Percentiles rank a stretch among this genome's conserved stretches.
phyloP scores from a whole-genome alignment of 2,888 invertebrate genomes.

The Subacronicta megacephala region DNA sequence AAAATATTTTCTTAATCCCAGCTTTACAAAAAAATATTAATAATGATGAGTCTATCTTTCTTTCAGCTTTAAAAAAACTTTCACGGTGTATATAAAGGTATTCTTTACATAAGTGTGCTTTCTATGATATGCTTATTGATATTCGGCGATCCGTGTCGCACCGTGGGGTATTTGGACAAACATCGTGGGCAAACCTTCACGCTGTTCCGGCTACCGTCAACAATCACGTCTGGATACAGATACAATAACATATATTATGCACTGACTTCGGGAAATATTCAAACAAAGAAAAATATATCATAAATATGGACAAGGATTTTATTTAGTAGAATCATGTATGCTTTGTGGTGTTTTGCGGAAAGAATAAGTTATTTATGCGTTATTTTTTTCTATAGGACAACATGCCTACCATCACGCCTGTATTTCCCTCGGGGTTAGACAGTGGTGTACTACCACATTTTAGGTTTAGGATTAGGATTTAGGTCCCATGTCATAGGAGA shows the following conservation, averaged over 20 bases:
- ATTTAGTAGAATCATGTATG: neutral
- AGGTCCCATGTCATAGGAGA: too few relatives aligned
- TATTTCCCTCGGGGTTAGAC: too few relatives aligned
- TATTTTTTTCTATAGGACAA: too few relatives aligned
- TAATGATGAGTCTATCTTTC: too few relatives aligned
- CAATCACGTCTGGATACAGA: constrained; percentile 42
- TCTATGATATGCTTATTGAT: constrained; percentile 40
- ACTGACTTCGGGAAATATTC: constrained; percentile 34
- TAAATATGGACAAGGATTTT: constrained; percentile 7
- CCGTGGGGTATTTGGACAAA: constrained; percentile 55
- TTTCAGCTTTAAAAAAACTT: too few relatives aligned
- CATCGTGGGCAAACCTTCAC: constrained; percentile 53
- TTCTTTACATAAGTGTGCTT: neutral
- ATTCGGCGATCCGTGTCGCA: constrained; percentile 41
- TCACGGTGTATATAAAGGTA: neutral
- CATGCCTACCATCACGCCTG: too few relatives aligned
- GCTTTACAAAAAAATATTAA: too few relatives aligned
- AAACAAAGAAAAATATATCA: constrained; percentile 25
- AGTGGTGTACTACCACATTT: too few relatives aligned
- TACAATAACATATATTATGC: constrained; percentile 51
- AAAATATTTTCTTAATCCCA: too few relatives aligned
- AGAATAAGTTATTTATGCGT: neutral
- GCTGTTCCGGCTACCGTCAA: constrained; percentile 52
- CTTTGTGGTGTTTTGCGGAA: neutral
- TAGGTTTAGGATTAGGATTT: too few relatives aligned